Evolutionary conservation across 2,888 invertebrate genomes (phyloP).

Genomic region (Cacoxenus indagator): DNA sequence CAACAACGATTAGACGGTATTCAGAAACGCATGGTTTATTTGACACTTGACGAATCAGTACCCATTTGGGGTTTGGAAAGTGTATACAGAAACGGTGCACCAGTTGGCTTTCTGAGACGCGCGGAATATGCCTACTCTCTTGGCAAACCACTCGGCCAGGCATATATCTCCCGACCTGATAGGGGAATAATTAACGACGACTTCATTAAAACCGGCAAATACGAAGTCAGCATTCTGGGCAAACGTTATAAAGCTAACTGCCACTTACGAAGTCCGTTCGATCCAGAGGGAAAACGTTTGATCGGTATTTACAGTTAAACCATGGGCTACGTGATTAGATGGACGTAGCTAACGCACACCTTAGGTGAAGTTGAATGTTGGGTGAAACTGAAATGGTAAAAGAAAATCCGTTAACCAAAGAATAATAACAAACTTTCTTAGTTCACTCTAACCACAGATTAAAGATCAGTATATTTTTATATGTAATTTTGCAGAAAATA

Average conservation of each 20-base stretch:
- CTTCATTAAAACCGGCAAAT: constrained; percentile 79
- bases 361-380: too few species aligned
- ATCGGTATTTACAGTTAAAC: constrained; percentile 76
- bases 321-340: too few species aligned
- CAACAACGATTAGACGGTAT: constrained; percentile 77
- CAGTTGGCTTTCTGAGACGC: constrained; percentile 85
- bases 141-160: constrained; percentile 74
- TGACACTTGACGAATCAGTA: constrained; percentile 79
- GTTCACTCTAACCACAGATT: too few species aligned
- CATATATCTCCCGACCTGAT: constrained; percentile 74
- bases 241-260: constrained; percentile 79
- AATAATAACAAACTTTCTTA: too few species aligned
- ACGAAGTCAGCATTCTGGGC: constrained; percentile 86
- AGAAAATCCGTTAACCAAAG: too few species aligned
- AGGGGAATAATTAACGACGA: constrained; percentile 77
- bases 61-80: constrained; percentile 90
- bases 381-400: too few species aligned
- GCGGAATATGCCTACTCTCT: constrained; percentile 81
- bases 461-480: too few species aligned
- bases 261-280: constrained; percentile 84
- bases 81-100: constrained; percentile 81
- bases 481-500: too few species aligned
- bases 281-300: constrained; percentile 82
- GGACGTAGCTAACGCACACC: too few species aligned
- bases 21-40: constrained; percentile 80